Conservation (phyloP, 2,113 vertebrate genomes). For the Sinocyclocheilus rhinocerous region DNA sequence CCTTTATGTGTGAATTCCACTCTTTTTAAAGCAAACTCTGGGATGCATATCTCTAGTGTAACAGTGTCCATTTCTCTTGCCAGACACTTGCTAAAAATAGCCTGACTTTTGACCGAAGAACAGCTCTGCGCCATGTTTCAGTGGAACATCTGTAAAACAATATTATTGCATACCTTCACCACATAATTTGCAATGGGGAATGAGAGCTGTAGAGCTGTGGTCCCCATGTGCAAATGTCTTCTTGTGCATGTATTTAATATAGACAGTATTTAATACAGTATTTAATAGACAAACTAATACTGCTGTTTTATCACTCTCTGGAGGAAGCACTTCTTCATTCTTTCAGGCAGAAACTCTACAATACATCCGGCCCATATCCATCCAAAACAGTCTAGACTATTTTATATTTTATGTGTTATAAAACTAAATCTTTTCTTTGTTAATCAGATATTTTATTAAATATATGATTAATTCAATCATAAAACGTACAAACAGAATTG, state of each 20-base stretch:
- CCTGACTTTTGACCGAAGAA: background rate
- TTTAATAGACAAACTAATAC: background rate
- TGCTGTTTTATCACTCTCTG: background rate
- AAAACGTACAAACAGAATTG: too few species aligned
- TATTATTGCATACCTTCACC: constrained; percentile 1
- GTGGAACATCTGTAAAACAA: constrained; percentile 3
- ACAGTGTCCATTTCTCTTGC: background rate
- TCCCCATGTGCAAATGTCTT: background rate
- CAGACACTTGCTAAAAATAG: background rate
- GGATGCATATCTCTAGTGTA: background rate
- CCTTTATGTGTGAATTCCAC: background rate
- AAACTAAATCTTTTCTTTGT: background rate
- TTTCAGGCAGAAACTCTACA: background rate
- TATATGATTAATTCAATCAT: background rate
- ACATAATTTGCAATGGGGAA: background rate
- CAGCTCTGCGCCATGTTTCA: background rate
- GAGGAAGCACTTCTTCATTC: background rate
- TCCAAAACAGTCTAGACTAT: background rate
- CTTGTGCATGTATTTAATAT: background rate
- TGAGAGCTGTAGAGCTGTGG: background rate
- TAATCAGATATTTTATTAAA: background rate
- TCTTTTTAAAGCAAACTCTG: background rate
- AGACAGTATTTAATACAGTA: background rate
- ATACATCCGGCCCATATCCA: background rate
- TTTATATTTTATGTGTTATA: background rate